Evolutionary conservation across 2,113 vertebrate species (phyloP), one percentile per base, ranked within the genome.

Genomic region (Petrocephalus zakoni): DNA sequence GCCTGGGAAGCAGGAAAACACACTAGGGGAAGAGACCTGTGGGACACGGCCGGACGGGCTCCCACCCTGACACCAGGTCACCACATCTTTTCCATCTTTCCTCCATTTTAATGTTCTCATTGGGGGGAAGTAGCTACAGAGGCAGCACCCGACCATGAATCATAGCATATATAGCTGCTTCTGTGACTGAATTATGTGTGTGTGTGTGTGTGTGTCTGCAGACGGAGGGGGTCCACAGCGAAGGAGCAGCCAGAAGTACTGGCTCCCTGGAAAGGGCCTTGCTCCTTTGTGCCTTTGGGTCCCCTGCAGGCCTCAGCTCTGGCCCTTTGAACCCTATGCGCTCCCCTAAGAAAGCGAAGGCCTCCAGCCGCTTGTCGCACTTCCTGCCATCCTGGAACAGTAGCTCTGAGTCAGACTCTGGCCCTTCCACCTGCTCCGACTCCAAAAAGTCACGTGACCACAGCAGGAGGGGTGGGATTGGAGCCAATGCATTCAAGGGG

Each of bases 201-300:
- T 47, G 11, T 29, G 46, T 47, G 11, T 87, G 86, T 87, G 7
- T 15, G 1, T 58, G 19, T 55, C 13, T 94, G 22, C 93, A 96
- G 96, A 95, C 96, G 94, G 95, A 96, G 87, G 94, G 96, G 92
- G 94, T 94, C 42, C 95, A 96, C 92, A 95, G 92, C 19, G 92
- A 93, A 0, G 93, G 94, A 53, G 93, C 94, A 5, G 94, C 93
- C 88, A 94, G 93, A 91, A 96, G 94, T 92, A 96, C 90, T 0
- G 93, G 93, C 0, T 96, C 95, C 29, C 91, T 96, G 85, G 95
- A 92, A 64, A 89, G 91, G 6, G 94, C 95, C 0, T 96, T 96
- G 0, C 87, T 94, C 25, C 96, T 96, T 92, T 96, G 95, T 11
- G 94, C 93, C 42, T 93, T 93, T 0, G 92, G 90, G 4, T 46